These are phyloP conservation scores for Drosophila micromelanica DNA, from an alignment of 1,140 invertebrate species.

Conservation along the genomic window DNA sequence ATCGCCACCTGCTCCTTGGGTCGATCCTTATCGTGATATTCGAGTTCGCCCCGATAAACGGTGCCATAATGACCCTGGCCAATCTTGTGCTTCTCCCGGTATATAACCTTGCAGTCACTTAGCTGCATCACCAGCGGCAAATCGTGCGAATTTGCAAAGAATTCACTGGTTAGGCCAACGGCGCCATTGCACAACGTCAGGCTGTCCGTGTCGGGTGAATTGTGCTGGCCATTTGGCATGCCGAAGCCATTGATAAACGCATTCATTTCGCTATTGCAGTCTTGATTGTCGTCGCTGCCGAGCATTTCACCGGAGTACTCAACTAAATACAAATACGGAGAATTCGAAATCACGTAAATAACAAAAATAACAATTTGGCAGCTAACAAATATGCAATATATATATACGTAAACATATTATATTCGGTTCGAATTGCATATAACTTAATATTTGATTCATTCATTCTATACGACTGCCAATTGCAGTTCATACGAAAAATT, in stretches of 20 bases:
- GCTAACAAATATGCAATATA: not conserved
- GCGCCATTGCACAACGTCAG: constrained; percentile 4
- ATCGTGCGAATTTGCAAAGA: constrained; percentile 44
- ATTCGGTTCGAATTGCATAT: no score
- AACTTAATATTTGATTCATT: no score
- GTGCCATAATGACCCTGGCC: constrained; percentile 75
- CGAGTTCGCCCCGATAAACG: constrained; percentile 65
- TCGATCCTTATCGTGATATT: constrained; percentile 56
- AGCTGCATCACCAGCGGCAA: constrained; percentile 56
- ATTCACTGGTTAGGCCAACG: constrained; percentile 26
- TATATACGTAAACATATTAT: not conserved
- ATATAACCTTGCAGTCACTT: constrained; percentile 66
- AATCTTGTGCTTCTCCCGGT: constrained; percentile 59
- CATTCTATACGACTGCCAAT: no score
- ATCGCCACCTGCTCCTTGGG: constrained; percentile 87
- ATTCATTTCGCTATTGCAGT: constrained; percentile 8
- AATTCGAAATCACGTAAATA: not conserved
- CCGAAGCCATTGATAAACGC: constrained; percentile 5
- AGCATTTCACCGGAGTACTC: constrained; percentile 16
- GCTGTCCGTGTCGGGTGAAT: not conserved
- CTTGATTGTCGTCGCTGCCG: constrained; percentile 2
- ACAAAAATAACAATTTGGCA: not conserved
- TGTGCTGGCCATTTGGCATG: constrained; percentile 10
- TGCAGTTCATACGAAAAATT: no score
- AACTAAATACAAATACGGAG: not conserved